These are phyloP conservation scores for Microplitis demolitor DNA, from an alignment of 1,140 invertebrate species.

Conservation along the genomic window DNA sequence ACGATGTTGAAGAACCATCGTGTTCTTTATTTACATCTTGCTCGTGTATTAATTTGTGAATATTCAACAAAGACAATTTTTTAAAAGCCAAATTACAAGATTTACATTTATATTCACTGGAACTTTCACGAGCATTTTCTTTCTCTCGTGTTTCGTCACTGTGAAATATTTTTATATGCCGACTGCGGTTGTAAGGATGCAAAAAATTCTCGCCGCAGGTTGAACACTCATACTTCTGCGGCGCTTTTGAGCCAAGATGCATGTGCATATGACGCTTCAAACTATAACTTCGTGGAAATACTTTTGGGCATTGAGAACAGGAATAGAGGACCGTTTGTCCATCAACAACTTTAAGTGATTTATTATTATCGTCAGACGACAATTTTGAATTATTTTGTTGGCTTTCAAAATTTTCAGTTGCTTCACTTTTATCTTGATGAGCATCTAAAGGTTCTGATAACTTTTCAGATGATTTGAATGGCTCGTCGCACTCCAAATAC, in stretches of 20 bases:
- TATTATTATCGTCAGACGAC: slow-evolving; percentile 14
- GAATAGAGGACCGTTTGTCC: slow-evolving; percentile 42
- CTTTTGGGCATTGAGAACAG: slow-evolving; percentile 49
- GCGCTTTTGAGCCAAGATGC: slow-evolving; percentile 52
- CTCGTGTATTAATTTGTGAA: slow-evolving; percentile 65
- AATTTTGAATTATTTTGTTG: not conserved
- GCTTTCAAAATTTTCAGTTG: not conserved
- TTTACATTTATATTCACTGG: slow-evolving; percentile 63
- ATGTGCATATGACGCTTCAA: slow-evolving; percentile 57
- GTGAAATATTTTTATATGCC: slow-evolving; percentile 50
- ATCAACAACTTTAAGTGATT: slow-evolving; percentile 45
- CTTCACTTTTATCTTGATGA: slow-evolving; percentile 55
- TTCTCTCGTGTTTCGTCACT: slow-evolving; percentile 43
- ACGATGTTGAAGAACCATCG: slow-evolving; percentile 25
- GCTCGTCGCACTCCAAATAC: slow-evolving; percentile 68
- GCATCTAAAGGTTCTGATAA: slow-evolving; percentile 62
- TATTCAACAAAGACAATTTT: slow-evolving; percentile 62
- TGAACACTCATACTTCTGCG: slow-evolving; percentile 49
- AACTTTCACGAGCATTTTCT: slow-evolving; percentile 50
- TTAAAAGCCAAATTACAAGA: slow-evolving; percentile 66
- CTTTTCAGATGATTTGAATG: slow-evolving; percentile 63
- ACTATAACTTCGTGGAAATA: slow-evolving; percentile 58
- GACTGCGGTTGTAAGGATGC: slow-evolving; percentile 54
- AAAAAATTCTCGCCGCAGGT: slow-evolving; percentile 56
- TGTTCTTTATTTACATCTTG: slow-evolving; percentile 49